These are phyloP conservation scores for Oxystoma pomonae DNA, from an alignment of 2,888 invertebrate genomes.

Conservation along the genomic window DNA sequence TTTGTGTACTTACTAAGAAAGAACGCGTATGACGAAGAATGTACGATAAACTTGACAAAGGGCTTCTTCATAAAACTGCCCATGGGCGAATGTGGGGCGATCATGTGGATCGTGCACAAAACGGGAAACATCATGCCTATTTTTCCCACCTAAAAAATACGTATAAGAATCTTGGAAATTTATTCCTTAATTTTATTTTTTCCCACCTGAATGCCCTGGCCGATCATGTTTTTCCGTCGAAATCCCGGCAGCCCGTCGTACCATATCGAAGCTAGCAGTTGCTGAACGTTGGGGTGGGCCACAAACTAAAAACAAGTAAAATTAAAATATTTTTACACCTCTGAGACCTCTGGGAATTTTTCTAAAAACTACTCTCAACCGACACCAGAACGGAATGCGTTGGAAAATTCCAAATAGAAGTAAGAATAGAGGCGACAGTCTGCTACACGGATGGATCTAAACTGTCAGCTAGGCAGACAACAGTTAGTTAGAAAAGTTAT, in stretches of 20 bases:
- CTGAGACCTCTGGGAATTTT: no score
- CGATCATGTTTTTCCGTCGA: constrained; percentile 83
- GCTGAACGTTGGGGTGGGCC: constrained; percentile 92
- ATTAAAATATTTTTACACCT: not conserved
- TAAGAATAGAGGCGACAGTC: no score
- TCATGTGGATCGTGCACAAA: constrained; percentile 87
- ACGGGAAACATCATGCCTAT: constrained; percentile 91
- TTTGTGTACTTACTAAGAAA: constrained; percentile 88
- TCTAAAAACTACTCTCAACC: no score
- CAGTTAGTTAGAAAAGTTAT: no score
- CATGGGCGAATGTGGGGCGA: constrained; percentile 83
- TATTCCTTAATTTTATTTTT: no score
- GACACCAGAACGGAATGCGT: no score
- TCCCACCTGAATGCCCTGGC: constrained; percentile 82
- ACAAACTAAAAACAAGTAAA: constrained; percentile 30
- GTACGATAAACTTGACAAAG: constrained; percentile 97
- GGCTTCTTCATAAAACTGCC: constrained; percentile 94
- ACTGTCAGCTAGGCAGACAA: no score
- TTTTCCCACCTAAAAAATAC: no score
- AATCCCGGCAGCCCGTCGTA: constrained; percentile 95
- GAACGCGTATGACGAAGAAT: constrained; percentile 92
- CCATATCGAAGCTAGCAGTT: constrained; percentile 87
- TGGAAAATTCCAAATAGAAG: no score
- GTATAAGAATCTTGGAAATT: no score
- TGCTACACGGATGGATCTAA: no score